Percentiles rank a stretch among this genome's conserved stretches.
Conservation (phyloP, 2,113 vertebrate species). For the Bothrops jararaca region DNA sequence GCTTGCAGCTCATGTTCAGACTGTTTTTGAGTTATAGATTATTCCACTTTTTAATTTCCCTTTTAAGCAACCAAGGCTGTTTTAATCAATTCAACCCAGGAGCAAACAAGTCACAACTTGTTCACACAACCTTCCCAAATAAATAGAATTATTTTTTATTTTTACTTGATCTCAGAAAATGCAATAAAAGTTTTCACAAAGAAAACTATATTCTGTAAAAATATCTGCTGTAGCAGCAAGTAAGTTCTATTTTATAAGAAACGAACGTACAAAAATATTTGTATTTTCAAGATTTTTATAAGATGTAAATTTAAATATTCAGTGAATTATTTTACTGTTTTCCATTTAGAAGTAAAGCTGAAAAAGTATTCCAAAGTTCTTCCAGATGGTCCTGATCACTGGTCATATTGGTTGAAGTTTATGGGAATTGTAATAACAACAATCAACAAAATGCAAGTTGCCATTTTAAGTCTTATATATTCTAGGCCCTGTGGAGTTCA, state of each 20-base stretch:
- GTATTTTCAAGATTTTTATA: not conserved
- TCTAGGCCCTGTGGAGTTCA: not conserved
- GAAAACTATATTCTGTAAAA: constrained; percentile 9
- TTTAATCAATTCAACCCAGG: not conserved
- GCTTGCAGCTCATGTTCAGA: constrained; percentile 17
- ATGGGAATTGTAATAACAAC: not conserved
- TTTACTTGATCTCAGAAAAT: constrained; percentile 7
- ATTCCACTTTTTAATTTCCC: constrained; percentile 40
- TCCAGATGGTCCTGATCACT: not conserved
- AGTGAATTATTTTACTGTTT: not conserved
- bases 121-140: constrained; percentile 30
- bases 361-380: not conserved
- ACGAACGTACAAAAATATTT: not conserved
- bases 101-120: not conserved
- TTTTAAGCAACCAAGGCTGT: not conserved
- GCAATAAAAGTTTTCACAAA: not conserved
- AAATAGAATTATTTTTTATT: not conserved
- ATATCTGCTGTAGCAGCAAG: not conserved
- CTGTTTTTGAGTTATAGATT: constrained; percentile 8
- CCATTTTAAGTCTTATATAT: not conserved
- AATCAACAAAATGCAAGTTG: not conserved
- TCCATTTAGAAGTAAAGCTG: not conserved
- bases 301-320: not conserved
- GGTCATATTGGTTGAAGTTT: not conserved
- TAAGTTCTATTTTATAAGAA: not conserved